Conservation (phyloP, 2,888 invertebrate genomes). For the Idaea dimidiata region DNA sequence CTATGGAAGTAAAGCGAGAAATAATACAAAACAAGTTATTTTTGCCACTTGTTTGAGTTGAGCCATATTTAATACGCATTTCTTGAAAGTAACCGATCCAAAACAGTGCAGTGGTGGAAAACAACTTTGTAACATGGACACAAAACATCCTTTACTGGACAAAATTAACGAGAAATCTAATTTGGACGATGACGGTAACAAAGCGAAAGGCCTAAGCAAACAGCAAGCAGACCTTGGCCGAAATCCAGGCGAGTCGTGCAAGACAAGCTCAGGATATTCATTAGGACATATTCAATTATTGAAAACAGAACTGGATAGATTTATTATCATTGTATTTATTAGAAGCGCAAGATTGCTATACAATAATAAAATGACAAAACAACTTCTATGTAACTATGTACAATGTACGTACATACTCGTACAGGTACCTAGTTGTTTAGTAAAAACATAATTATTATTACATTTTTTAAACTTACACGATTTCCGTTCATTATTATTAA, state of each 20-base stretch:
- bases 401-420: too few relatives aligned
- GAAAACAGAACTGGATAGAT: conserved; percentile 10
- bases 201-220: conserved; percentile 62
- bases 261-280: conserved; percentile 29
- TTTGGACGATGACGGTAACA: conserved; percentile 34
- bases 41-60: not conserved
- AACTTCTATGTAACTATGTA: not conserved
- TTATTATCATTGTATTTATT: conserved; percentile 12
- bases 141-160: conserved; percentile 7
- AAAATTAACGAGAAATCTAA: conserved; percentile 22
- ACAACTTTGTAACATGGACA: conserved; percentile 3
- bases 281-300: conserved; percentile 15
- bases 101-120: not conserved
- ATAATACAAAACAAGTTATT: conserved; percentile 13
- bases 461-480: too few relatives aligned
- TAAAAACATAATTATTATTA: too few relatives aligned
- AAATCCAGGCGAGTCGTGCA: conserved; percentile 54
- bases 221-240: conserved; percentile 61
- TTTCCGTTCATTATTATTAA: too few relatives aligned
- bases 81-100: not conserved
- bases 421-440: too few relatives aligned
- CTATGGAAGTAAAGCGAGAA: conserved; percentile 8
- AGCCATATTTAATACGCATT: not conserved
- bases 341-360: not conserved
- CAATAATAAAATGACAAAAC: not conserved